Evolutionary conservation across 2,888 invertebrate genomes (phyloP).

Genomic region (Eurois occulta): DNA sequence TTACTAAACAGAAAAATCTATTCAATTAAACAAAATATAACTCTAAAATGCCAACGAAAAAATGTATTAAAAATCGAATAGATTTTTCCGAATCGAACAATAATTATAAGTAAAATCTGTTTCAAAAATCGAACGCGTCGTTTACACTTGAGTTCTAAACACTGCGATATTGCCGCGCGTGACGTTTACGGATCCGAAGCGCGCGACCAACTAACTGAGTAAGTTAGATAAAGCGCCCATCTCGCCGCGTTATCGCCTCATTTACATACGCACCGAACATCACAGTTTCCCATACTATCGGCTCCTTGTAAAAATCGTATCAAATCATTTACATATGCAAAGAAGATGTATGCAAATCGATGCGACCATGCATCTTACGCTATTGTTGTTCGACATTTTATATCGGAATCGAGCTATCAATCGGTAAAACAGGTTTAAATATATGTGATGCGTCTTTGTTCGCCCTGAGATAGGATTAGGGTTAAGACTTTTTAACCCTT

Average conservation of each 20-base stretch:
- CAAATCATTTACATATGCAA: slow-evolving; percentile 86
- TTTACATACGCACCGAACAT: slow-evolving; percentile 84
- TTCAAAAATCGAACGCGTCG: slow-evolving; percentile 56
- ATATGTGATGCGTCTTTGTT: slow-evolving; percentile 83
- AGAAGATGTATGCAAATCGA: slow-evolving; percentile 88
- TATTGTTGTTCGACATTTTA: slow-evolving; percentile 83
- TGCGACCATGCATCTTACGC: slow-evolving; percentile 77
- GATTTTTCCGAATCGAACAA: slow-evolving; percentile 57
- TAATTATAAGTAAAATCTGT: slow-evolving; percentile 54
- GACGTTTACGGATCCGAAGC: slow-evolving; percentile 85
- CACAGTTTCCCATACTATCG: slow-evolving; percentile 83
- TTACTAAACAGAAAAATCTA: slow-evolving; percentile 21
- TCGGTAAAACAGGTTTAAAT: slow-evolving; percentile 89
- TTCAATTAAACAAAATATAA: slow-evolving; percentile 23
- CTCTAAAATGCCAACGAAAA: slow-evolving; percentile 21
- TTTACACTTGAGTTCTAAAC: slow-evolving; percentile 70
- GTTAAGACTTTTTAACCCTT: slow-evolving; percentile 79
- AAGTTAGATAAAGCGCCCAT: slow-evolving; percentile 82
- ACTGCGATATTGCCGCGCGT: slow-evolving; percentile 70
- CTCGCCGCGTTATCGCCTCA: slow-evolving; percentile 84
- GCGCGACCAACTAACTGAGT: slow-evolving; percentile 86
- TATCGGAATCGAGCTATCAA: slow-evolving; percentile 87
- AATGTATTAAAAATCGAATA: slow-evolving; percentile 29
- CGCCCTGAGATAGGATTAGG: slow-evolving; percentile 85
- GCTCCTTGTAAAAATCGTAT: slow-evolving; percentile 80